These are phyloP conservation scores for Drosophila parabipectinata DNA, from an alignment of 1,140 invertebrate species.

Conservation along the genomic window DNA sequence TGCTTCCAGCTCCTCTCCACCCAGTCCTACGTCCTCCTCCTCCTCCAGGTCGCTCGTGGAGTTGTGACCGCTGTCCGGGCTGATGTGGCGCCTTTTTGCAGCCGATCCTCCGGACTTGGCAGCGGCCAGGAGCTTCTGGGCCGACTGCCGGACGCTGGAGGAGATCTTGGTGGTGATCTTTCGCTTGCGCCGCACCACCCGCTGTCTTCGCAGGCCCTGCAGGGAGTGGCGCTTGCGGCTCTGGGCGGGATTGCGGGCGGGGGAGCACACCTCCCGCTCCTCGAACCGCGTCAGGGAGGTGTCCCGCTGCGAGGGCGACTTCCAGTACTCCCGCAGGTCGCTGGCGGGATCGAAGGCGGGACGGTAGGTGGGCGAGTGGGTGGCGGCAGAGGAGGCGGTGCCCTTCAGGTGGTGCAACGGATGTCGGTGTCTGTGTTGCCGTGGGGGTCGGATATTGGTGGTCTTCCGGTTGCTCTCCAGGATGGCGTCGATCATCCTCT, in stretches of 20 bases:
- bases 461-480: conserved; percentile 75
- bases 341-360: conserved; percentile 74
- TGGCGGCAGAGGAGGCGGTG: conserved; percentile 14
- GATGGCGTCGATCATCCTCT: conserved; percentile 83
- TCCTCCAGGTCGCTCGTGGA: conserved; percentile 71
- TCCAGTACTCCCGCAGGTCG: conserved; percentile 72
- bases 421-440: conserved; percentile 15
- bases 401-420: not conserved
- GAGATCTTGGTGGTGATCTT: conserved; percentile 67
- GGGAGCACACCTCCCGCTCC: conserved; percentile 57
- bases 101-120: conserved; percentile 25
- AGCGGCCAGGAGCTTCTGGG: conserved; percentile 68
- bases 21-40: conserved; percentile 32
- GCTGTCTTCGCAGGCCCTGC: conserved; percentile 64
- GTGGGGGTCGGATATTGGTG: conserved; percentile 3
- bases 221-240: not conserved
- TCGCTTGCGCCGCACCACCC: conserved; percentile 75
- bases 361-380: conserved; percentile 59
- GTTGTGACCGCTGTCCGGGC: conserved; percentile 81
- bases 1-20: conserved; percentile 48
- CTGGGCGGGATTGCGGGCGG: not conserved
- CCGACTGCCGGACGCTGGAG: conserved; percentile 65
- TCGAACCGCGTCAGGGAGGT: conserved; percentile 24
- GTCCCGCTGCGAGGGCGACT: conserved; percentile 32
- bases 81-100: conserved; percentile 64